Conservation (phyloP, 1,140 invertebrate genomes). For the Callitettix versicolor region DNA sequence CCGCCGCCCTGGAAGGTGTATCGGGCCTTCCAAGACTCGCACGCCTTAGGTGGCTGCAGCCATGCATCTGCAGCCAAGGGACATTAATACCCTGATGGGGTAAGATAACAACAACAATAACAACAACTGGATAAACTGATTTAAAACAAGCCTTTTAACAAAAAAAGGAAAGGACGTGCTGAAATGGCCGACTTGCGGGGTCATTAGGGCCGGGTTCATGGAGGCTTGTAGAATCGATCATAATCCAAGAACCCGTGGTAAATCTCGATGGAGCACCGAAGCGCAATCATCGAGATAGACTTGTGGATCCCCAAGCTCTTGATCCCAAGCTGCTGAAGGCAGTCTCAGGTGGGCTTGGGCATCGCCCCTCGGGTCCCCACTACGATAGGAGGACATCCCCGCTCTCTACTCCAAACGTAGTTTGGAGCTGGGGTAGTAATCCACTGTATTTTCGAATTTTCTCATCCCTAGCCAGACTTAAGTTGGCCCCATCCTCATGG, state of each 20-base stretch:
- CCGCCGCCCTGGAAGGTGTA: background rate
- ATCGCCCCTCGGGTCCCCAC: slow-evolving; percentile 29
- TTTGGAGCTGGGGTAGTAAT: slow-evolving; percentile 11
- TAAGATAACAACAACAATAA: too few species aligned
- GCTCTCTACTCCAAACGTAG: slow-evolving; percentile 1
- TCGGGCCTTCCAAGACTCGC: background rate
- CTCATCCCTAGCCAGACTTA: background rate
- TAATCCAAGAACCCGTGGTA: slow-evolving; percentile 3
- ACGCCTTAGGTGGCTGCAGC: background rate
- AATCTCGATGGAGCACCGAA: background rate
- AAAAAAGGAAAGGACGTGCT: background rate
- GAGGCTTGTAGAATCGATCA: background rate
- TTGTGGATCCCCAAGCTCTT: slow-evolving; percentile 13
- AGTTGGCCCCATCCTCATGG: slow-evolving; percentile 6
- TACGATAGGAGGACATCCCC: slow-evolving; percentile 27
- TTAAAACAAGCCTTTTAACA: too few species aligned
- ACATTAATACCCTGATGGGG: background rate
- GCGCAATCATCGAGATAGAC: slow-evolving; percentile 23
- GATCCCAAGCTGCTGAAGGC: slow-evolving; percentile 22
- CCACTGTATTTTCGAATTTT: slow-evolving; percentile 4
- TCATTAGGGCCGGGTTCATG: background rate
- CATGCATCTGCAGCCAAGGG: too few species aligned
- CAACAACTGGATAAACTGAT: too few species aligned
- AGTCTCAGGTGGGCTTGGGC: slow-evolving; percentile 22
- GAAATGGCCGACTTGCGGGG: background rate